Evolutionary conservation across 2,113 vertebrate species (phyloP).

Genomic region (Aplodontia rufa): DNA sequence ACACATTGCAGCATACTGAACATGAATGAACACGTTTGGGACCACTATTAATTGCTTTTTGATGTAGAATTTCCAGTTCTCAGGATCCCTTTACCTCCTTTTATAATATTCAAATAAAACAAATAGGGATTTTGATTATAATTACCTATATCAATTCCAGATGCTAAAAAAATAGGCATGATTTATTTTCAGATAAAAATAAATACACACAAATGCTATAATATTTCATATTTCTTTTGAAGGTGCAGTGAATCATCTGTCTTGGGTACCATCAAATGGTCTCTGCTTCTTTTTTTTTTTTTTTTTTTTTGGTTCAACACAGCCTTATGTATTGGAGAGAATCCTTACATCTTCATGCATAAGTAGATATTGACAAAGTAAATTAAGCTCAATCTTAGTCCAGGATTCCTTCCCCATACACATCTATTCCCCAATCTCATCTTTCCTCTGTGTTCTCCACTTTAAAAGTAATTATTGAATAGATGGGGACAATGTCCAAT

Average conservation of each 20-base stretch:
- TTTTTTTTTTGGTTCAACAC: too few species aligned
- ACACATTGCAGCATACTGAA: neutral
- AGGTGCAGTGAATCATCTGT: neutral
- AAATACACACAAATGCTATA: neutral
- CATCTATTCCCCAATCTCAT: too few species aligned
- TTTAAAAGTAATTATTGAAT: neutral
- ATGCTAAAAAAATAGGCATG: neutral
- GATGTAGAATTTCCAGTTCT: neutral
- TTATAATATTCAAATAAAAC: neutral
- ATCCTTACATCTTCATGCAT: too few species aligned
- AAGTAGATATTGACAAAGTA: too few species aligned
- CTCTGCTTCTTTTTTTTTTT: too few species aligned
- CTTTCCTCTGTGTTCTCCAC: too few species aligned
- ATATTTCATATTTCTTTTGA: neutral
- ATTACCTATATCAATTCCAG: neutral
- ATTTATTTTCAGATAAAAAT: neutral
- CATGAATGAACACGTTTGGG: neutral
- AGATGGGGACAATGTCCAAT: rapidly evolving
- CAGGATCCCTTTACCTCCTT: neutral
- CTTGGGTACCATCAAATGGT: neutral
- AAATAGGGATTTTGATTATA: neutral
- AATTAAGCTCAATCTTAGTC: too few species aligned
- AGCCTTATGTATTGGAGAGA: too few species aligned
- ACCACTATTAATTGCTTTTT: neutral
- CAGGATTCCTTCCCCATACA: too few species aligned